These are phyloP conservation scores for Hemicrepidius hirtus DNA, from an alignment of 2,888 invertebrate species.

Conservation along the genomic window DNA sequence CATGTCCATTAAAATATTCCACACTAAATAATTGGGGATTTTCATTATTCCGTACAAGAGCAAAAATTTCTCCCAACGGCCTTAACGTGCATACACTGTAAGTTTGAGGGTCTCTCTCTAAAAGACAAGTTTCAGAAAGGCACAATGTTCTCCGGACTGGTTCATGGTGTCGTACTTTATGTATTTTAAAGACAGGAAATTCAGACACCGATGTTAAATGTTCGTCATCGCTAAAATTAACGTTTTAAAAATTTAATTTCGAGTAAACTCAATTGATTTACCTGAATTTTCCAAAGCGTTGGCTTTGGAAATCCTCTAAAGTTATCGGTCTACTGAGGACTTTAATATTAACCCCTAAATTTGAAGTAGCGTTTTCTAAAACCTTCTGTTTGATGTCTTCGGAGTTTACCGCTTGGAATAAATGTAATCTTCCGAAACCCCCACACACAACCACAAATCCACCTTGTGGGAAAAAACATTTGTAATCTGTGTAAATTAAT, in stretches of 20 bases:
- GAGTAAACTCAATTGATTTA: too few species aligned
- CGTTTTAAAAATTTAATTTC: too few species aligned
- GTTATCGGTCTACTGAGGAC: constrained; percentile 86
- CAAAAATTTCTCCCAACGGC: constrained; percentile 90
- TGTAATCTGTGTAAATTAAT: too few species aligned
- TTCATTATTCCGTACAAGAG: constrained; percentile 90
- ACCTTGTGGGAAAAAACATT: too few species aligned
- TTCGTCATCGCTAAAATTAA: constrained; percentile 87
- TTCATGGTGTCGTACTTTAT: constrained; percentile 86
- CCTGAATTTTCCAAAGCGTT: constrained; percentile 95
- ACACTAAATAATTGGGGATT: constrained; percentile 96
- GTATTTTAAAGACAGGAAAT: constrained; percentile 95
- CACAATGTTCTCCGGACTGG: constrained; percentile 93
- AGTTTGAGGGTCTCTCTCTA: constrained; percentile 98
- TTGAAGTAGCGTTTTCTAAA: constrained; percentile 86
- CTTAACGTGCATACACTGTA: constrained; percentile 94
- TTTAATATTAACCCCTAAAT: constrained; percentile 89
- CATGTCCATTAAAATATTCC: constrained; percentile 94
- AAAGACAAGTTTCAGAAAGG: constrained; percentile 94
- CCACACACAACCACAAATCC: constrained; percentile 95
- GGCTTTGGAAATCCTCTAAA: constrained; percentile 89
- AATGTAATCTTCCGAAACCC: constrained; percentile 92
- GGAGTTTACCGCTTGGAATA: constrained; percentile 90
- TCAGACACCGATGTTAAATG: constrained; percentile 97
- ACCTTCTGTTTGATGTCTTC: constrained; percentile 92